phyloP scores from a whole-genome alignment of 2,888 invertebrate genomes.

The Brenthis ino region DNA sequence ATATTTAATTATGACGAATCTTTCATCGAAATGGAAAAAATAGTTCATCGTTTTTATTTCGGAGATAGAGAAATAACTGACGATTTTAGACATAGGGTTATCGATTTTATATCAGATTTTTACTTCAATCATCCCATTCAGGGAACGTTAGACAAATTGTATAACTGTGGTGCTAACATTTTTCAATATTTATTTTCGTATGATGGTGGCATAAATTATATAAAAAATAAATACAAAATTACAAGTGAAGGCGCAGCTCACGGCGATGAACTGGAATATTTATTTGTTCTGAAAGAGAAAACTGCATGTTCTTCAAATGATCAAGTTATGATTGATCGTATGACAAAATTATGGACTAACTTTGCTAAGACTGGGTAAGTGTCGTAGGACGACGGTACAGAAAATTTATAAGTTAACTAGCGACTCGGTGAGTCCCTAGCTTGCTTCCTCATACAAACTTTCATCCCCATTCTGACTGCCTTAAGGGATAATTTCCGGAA shows the following conservation, averaged over 20 bases:
- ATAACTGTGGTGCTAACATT: no score
- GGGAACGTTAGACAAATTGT: no score
- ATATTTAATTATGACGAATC: conserved; percentile 41
- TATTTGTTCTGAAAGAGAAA: conserved; percentile 46
- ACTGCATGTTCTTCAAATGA: conserved; percentile 32
- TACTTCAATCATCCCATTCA: no score
- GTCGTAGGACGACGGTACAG: no score
- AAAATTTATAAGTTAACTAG: no score
- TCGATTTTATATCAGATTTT: conserved; percentile 55
- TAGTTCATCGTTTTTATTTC: conserved; percentile 35
- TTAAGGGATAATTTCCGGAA: no score
- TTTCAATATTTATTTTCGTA: conserved; percentile 52
- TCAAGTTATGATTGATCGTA: conserved; percentile 47
- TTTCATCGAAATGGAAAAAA: conserved; percentile 32
- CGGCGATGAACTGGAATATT: conserved; percentile 53
- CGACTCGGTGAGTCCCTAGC: no score
- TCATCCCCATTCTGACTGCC: no score
- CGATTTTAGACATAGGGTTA: conserved; percentile 41
- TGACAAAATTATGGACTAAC: conserved; percentile 43
- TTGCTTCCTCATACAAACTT: no score
- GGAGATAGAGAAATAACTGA: conserved; percentile 35
- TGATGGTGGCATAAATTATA: conserved; percentile 46
- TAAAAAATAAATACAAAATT: conserved; percentile 29
- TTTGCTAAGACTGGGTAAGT: conserved; percentile 23
- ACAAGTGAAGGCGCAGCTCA: conserved; percentile 46